Evolutionary conservation across 2,113 vertebrate species (phyloP).

Genomic region (Alethe castanea): DNA sequence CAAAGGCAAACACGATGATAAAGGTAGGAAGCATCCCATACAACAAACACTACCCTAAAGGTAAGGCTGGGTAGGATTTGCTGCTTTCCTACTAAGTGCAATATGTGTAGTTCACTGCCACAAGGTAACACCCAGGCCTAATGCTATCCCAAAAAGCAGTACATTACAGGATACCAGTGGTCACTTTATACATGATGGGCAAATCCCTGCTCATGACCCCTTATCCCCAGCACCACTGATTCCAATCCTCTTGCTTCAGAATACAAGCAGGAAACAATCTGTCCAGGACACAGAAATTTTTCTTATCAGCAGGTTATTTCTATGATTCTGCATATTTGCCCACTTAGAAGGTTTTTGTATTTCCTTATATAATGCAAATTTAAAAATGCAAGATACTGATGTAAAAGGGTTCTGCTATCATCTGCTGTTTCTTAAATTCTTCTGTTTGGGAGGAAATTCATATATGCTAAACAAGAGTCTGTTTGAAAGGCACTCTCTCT

Average conservation of each 20-base stretch:
- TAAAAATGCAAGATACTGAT: not conserved
- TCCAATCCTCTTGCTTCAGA: not conserved
- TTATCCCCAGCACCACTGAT: not conserved
- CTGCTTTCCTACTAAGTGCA: not conserved
- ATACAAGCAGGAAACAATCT: not conserved
- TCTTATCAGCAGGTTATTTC: slow-evolving; percentile 2
- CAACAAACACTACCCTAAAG: not conserved
- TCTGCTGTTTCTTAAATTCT: slow-evolving; percentile 36
- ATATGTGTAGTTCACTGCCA: not conserved
- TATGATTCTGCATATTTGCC: slow-evolving; percentile 6
- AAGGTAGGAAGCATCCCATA: not conserved
- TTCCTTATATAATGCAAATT: slow-evolving; percentile 11
- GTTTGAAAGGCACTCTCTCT: slow-evolving; percentile 27
- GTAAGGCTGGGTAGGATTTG: not conserved
- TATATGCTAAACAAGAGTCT: slow-evolving; percentile 27
- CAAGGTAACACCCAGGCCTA: not conserved
- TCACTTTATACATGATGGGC: not conserved
- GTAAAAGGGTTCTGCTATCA: slow-evolving; percentile 18
- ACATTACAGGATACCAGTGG: not conserved
- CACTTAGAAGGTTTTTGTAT: not conserved
- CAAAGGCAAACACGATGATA: not conserved
- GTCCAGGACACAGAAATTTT: not conserved
- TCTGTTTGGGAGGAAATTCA: slow-evolving; percentile 26
- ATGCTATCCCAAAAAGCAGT: rapidly evolving
- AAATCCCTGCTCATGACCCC: not conserved